Base-by-base conservation (phyloP, 2,797 vertebrate genomes). In the Manis javanica region DNA sequence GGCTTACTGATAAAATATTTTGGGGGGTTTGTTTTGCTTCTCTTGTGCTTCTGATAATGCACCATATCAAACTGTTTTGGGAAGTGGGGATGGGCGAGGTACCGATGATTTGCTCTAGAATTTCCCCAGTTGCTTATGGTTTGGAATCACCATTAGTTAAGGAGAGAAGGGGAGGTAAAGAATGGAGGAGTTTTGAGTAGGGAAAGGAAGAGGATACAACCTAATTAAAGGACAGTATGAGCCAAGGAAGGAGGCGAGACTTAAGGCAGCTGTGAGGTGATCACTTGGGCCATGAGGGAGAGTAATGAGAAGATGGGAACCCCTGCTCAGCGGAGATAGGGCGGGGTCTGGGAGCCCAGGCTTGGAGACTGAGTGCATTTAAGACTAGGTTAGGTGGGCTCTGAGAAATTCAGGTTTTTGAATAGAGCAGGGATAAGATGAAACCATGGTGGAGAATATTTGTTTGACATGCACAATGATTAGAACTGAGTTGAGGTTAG, bases 271-370 rank as follows among this genome's bases (percentile, higher is more conserved):
- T 14, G 53, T 11, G 59, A 72, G 39, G 23, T 16, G 16, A 74
- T 26, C 37, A 1, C 3, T 31, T 3, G n/a, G 39, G 23, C 31
- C 4, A 0, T 13, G 2, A 2, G 3, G 49, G 39, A 57, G 29
- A 75, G 13, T n/a, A 0, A 24, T n/a, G 49, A 39, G 26, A 89
- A 55, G 21, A 21, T 4, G 0, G 71, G 46, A 26, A 21, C 23
- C 29, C 31, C 34, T 26, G 79, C 39, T 34, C 19, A 46, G 8
- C 5, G 29, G 7, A 39, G 64, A 7, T 3, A 81, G 69, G 57
- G 6, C 13, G 8, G 46, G 23, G n/a, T 23, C 83, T 57, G 64
- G 37, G 46, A 42, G 42, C 51, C 69, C 84, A n/a, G 16, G 31
- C 79, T 84, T 59, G 63, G 59, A 72, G 46, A 26, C 51, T 34